Conservation (phyloP, 2,797 vertebrate species). For the Phoebastria nigripes region DNA sequence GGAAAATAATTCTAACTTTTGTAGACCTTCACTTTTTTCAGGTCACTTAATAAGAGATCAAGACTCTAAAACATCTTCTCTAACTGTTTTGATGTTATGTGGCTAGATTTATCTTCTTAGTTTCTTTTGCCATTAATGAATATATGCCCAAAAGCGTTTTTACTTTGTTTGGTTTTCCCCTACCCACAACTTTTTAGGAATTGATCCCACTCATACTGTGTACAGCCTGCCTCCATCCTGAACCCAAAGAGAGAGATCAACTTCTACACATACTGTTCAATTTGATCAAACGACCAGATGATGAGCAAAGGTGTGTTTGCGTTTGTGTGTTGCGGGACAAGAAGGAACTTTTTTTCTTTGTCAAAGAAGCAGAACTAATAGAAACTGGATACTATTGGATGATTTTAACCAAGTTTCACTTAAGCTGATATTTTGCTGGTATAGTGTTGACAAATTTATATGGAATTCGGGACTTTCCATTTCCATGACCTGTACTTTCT, state of each 20-base stretch:
- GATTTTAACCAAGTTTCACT: not conserved
- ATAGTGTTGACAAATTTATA: not conserved
- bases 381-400: not conserved
- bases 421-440: not conserved
- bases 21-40: not conserved
- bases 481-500: not conserved
- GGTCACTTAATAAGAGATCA: not conserved
- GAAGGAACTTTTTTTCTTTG: not conserved
- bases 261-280: slow-evolving; percentile 99
- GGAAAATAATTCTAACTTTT: slow-evolving; percentile 23
- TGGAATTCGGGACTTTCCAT: not conserved
- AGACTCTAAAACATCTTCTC: not conserved
- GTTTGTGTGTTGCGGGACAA: not conserved
- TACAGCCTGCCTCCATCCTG: slow-evolving; percentile 97
- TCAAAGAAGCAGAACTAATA: not conserved
- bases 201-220: slow-evolving; percentile 97
- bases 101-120: not conserved
- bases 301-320: slow-evolving; percentile 90
- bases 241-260: slow-evolving; percentile 97
- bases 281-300: slow-evolving; percentile 96
- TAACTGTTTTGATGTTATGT: not conserved
- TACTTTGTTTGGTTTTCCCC: slow-evolving; percentile 52
- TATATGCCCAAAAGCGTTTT: slow-evolving; percentile 28
- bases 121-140: slow-evolving; percentile 18
- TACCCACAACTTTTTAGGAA: slow-evolving; percentile 77